phyloP scores from a whole-genome alignment of 2,113 vertebrate species.

The Paedocypris sp. region DNA sequence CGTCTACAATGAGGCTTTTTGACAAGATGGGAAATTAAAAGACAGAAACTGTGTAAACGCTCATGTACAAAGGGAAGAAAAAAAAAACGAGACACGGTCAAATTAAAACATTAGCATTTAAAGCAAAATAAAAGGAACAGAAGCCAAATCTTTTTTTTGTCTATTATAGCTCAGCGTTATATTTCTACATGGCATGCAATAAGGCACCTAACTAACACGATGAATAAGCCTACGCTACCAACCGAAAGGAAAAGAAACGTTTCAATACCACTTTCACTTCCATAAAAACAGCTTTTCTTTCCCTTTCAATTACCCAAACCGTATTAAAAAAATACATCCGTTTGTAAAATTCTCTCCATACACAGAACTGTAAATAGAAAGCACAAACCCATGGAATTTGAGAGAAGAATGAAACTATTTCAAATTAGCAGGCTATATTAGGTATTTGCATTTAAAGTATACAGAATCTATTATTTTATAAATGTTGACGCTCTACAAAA shows the following conservation, averaged over 20 bases:
- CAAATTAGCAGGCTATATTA: slow-evolving; percentile 51
- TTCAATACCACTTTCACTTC: slow-evolving; percentile 58
- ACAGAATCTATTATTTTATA: slow-evolving; percentile 50
- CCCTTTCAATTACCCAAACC: slow-evolving; percentile 63
- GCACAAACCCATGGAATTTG: slow-evolving; percentile 47
- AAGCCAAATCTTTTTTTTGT: slow-evolving; percentile 52
- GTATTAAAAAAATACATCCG: slow-evolving; percentile 68
- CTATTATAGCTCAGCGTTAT: slow-evolving; percentile 62
- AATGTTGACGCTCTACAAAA: slow-evolving; percentile 46
- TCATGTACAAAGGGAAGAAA: slow-evolving; percentile 61
- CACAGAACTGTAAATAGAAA: slow-evolving; percentile 62
- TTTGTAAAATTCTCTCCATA: slow-evolving; percentile 64
- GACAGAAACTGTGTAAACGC: slow-evolving; percentile 65
- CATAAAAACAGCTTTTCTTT: slow-evolving; percentile 61
- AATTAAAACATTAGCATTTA: slow-evolving; percentile 65
- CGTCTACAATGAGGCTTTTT: slow-evolving; percentile 54
- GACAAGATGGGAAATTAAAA: slow-evolving; percentile 52
- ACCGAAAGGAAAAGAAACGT: slow-evolving; percentile 47
- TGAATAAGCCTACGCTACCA: slow-evolving; percentile 68
- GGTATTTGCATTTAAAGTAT: slow-evolving; percentile 44
- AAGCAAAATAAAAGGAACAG: slow-evolving; percentile 52
- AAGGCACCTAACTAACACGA: slow-evolving; percentile 77
- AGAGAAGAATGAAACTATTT: slow-evolving; percentile 31
- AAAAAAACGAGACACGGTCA: slow-evolving; percentile 49
- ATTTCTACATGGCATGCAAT: slow-evolving; percentile 71